Evolutionary conservation across 2,888 invertebrate species (phyloP), one percentile per base, ranked within the genome.

Genomic region (Drosophila seclusa): DNA sequence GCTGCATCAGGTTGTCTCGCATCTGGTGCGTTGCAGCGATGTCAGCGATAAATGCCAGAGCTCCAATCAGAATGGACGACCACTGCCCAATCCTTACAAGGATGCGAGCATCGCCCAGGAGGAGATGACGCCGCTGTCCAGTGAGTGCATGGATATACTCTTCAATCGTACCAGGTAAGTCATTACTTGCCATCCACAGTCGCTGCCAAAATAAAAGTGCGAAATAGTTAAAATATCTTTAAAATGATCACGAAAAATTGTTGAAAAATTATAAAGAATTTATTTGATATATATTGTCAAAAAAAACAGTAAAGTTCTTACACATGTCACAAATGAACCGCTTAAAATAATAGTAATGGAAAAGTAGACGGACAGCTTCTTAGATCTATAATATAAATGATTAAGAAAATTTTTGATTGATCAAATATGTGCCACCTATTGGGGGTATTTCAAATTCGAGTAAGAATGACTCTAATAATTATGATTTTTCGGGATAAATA

Each of bases 1-100:
- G 94, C 94, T 99, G 76, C 98, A 98, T 94, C 98, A 98, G 94
- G 96, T 97, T 75, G 98, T 99, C 63, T 98, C 98, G 68, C 96
- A 97, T 92, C 94, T 99, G 83, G 96, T 98, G 81, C 96, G 99
- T 64, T 98, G 98, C 93, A 98, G 98, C 94, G 98, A 99, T 94
- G 96, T 98, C 68, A 95, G 96, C 73, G 92, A 94, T 60, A 95
- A 95, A 87, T 95, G 95, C 85, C 95, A 95, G 92, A 95, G 95
- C 42, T 94, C 94, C 91, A 92, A 91, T 88, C 90, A 88, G 66
- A 93, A 93, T 77, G 94, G 94, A 65, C 93, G 94, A 64, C 94
- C 96, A 49, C 93, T 96, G 91, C 95, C 96, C 69, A 96, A 96
- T 94, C 96, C 96, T 2, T 96, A 95, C 93, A 95, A 95, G 48